Percentiles rank a stretch among this genome's conserved stretches.
Evolutionary conservation across 2,888 invertebrate genomes (phyloP).

Genomic region (Nomada fucata): DNA sequence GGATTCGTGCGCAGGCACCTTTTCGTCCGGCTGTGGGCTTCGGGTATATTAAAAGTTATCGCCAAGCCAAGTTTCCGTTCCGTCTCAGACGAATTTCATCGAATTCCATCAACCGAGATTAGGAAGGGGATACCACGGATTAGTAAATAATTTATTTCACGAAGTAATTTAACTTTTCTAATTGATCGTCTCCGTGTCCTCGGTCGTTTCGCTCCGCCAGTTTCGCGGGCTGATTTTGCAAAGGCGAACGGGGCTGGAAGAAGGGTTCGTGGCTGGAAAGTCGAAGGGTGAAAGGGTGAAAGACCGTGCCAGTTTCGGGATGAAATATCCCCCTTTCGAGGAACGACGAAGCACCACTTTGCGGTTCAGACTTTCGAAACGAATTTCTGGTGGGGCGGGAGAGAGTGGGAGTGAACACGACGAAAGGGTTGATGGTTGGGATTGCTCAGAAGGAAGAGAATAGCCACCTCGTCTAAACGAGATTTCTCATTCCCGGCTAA

Average conservation of each 20-base stretch:
- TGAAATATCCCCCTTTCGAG: slow-evolving; percentile 65
- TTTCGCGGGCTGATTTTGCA: slow-evolving; percentile 37
- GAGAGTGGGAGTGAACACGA: neutral
- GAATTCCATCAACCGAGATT: slow-evolving; percentile 10
- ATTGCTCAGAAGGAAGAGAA: slow-evolving; percentile 7
- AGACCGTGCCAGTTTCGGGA: slow-evolving; percentile 57
- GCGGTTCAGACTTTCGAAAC: slow-evolving; percentile 58
- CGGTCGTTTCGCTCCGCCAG: slow-evolving; percentile 17
- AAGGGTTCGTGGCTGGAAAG: slow-evolving; percentile 28
- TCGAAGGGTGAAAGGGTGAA: slow-evolving; percentile 45
- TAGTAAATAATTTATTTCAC: slow-evolving; percentile 79
- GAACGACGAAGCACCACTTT: slow-evolving; percentile 63
- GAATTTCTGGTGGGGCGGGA: slow-evolving; percentile 50
- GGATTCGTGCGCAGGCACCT: no score
- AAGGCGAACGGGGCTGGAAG: neutral
- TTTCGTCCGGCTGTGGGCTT: no score
- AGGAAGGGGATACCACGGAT: slow-evolving; percentile 56
- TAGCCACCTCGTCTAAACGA: slow-evolving; percentile 46
- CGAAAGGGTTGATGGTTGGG: neutral
- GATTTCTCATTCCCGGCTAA: slow-evolving; percentile 62
- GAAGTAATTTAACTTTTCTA: slow-evolving; percentile 81
- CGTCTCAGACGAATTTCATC: neutral
- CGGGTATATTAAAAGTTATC: no score
- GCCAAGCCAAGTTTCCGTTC: no score
- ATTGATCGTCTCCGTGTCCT: slow-evolving; percentile 72